phyloP scores from a whole-genome alignment of 2,888 invertebrate genomes.

The Scaptomyza flava region DNA sequence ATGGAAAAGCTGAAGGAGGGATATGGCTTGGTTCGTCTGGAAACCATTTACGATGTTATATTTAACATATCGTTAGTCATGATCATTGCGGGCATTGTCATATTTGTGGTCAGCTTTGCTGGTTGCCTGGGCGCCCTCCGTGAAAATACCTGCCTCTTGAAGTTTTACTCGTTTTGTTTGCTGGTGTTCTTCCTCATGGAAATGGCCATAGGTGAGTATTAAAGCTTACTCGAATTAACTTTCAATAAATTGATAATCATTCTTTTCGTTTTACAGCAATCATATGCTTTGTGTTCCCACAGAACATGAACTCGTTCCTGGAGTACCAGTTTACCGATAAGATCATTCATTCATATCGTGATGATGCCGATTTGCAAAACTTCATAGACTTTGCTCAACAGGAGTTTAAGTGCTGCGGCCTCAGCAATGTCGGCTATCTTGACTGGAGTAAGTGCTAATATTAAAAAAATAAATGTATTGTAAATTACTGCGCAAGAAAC shows the following conservation, averaged over 20 bases:
- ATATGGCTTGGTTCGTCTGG: conserved; percentile 91
- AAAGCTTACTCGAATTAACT: background rate
- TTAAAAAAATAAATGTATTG: background rate
- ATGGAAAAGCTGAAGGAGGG: conserved; percentile 95
- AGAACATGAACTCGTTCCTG: conserved; percentile 92
- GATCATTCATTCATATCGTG: conserved; percentile 95
- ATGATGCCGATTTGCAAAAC: conserved; percentile 96
- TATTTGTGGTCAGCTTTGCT: conserved; percentile 97
- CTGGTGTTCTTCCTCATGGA: conserved; percentile 95
- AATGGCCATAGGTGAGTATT: conserved; percentile 88
- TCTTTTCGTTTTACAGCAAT: conserved; percentile 86
- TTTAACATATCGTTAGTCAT: conserved; percentile 95
- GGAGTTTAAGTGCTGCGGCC: conserved; percentile 93
- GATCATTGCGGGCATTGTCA: conserved; percentile 94
- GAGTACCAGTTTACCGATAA: conserved; percentile 95
- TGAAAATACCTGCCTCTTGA: conserved; percentile 96
- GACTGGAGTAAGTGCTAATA: conserved; percentile 90
- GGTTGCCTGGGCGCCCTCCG: conserved; percentile 92
- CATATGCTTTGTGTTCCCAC: conserved; percentile 96
- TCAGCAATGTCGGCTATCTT: conserved; percentile 95
- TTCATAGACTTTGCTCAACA: conserved; percentile 97
- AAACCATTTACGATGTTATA: conserved; percentile 95
- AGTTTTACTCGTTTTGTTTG: conserved; percentile 95
- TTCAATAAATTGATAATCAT: background rate
- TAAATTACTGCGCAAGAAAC: background rate